Evolutionary conservation across 2,113 vertebrate genomes (phyloP), one percentile per base, ranked within the genome.

Genomic region (Rissa tridactyla): DNA sequence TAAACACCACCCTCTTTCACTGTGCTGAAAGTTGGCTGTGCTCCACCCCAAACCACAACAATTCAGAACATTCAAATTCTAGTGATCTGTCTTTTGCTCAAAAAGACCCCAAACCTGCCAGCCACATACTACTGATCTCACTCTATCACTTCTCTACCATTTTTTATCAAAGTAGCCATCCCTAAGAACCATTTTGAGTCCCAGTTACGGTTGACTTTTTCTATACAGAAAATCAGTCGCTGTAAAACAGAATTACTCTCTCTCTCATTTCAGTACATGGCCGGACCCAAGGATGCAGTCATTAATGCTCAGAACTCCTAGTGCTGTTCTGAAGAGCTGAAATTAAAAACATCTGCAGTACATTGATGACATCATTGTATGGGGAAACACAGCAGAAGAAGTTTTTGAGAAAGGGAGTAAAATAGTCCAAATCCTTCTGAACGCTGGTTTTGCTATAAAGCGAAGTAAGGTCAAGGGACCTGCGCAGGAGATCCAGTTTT

Each of bases 341-440:
- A 94, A 96, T 86, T 34, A 86, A 88, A 94, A 97, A 88, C 73
- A 93, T 52, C 71, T 83, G n/a, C n/a, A n/a, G n/a, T n/a, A n/a
- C n/a, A n/a, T n/a, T n/a, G n/a, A n/a, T n/a, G n/a, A n/a, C n/a
- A n/a, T n/a, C n/a, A n/a, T n/a, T n/a, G n/a, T n/a, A n/a, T n/a
- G n/a, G n/a, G n/a, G n/a, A n/a, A n/a, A n/a, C n/a, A n/a, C n/a
- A n/a, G n/a, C n/a, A n/a, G n/a, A n/a, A n/a, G n/a, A n/a, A n/a
- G n/a, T n/a, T n/a, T n/a, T n/a, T n/a, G n/a, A n/a, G n/a, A n/a
- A n/a, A n/a, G n/a, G n/a, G n/a, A n/a, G n/a, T n/a, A n/a, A n/a
- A n/a, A n/a, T n/a, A n/a, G n/a, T n/a, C n/a, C n/a, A n/a, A n/a
- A n/a, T n/a, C n/a, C n/a, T n/a, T n/a, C n/a, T n/a, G n/a, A n/a